Percentiles rank a stretch among this genome's conserved stretches.
Evolutionary conservation across 2,888 invertebrate species (phyloP).

Genomic region (Heliconius hortense): DNA sequence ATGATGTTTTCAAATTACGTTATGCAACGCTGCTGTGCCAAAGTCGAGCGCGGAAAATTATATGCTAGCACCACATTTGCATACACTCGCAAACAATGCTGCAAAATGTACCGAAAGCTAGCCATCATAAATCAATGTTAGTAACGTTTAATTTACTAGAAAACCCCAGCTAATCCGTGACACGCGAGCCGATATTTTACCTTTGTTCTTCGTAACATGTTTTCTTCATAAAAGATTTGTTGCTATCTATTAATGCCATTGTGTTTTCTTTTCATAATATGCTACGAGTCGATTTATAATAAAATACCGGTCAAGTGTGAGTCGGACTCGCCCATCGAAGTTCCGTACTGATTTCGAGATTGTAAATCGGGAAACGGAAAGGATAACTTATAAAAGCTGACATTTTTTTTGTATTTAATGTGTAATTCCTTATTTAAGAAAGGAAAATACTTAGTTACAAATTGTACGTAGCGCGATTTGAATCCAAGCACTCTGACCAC

Average conservation of each 20-base stretch:
- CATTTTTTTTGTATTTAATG: no score
- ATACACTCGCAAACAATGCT: constrained; percentile 49
- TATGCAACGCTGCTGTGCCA: constrained; percentile 8
- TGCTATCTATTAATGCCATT: constrained; percentile 22
- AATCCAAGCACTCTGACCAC: no score
- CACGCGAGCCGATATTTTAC: constrained; percentile 73
- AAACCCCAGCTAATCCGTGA: constrained; percentile 59
- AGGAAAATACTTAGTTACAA: no score
- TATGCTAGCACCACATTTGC: constrained; percentile 46
- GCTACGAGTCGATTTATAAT: neutral
- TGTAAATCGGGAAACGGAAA: no score
- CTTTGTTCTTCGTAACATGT: constrained; percentile 49
- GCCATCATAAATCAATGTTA: constrained; percentile 55
- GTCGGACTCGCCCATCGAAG: no score
- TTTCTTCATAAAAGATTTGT: constrained; percentile 30
- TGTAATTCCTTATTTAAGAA: no score
- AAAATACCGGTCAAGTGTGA: neutral
- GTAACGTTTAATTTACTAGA: constrained; percentile 50
- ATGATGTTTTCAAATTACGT: neutral
- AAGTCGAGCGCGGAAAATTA: constrained; percentile 37
- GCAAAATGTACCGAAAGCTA: constrained; percentile 46
- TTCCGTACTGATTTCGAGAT: no score
- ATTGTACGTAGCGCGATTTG: no score
- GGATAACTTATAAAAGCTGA: no score
- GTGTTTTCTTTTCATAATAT: constrained; percentile 2